Evolutionary conservation across 2,113 vertebrate species (phyloP), one percentile per base, ranked within the genome.

Genomic region (Ahaetulla prasina): DNA sequence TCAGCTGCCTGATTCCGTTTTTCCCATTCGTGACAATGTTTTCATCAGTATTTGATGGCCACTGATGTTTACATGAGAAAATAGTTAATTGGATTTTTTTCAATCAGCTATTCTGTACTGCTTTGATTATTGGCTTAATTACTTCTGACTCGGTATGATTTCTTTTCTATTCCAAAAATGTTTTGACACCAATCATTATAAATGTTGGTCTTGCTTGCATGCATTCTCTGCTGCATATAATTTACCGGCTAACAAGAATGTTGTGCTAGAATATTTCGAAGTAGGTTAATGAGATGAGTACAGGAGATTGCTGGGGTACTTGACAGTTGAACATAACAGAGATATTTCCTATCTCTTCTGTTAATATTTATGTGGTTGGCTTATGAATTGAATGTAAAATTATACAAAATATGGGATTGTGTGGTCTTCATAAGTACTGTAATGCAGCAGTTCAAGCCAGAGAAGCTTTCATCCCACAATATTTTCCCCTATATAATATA

Each of bases 301-400:
- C 86, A 92, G 93, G 23, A 91, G 7, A 6, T 35, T 93, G 2
- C 74, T 57, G 14, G 54, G 0, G 1, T 45, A 16, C 54, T 89
- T 57, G 86, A 68, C 55, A 87, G 45, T 14, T 23, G 50, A 39
- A 3, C 3, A 50, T 52, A 22, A n/a, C 35, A 30, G 84, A 55
- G 55, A 91, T 1, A 89, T 84, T 80, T 89, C 68, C 39, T 94
- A 10, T 92, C 8, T 68, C 16, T 92, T 92, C 52, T 80, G 6
- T 90, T 90, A 93, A 84, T 43, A 91, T 1, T 74, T 80, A 87
- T 12, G 12, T 2, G 55, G 50, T 1, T 54, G 85, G 68, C 88
- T 94, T 90, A 85, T 20, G 93, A n/a, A 86, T 86, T 4, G 68
- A 89, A 93, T 86, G 49, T 0, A 60, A 85, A 91, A 91, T 49